A percentile compares a stretch with the other conserved stretches of the same genome.
These are phyloP conservation scores for Sphaeramia orbicularis DNA, from an alignment of 2,797 vertebrate species.

Conservation along the genomic window DNA sequence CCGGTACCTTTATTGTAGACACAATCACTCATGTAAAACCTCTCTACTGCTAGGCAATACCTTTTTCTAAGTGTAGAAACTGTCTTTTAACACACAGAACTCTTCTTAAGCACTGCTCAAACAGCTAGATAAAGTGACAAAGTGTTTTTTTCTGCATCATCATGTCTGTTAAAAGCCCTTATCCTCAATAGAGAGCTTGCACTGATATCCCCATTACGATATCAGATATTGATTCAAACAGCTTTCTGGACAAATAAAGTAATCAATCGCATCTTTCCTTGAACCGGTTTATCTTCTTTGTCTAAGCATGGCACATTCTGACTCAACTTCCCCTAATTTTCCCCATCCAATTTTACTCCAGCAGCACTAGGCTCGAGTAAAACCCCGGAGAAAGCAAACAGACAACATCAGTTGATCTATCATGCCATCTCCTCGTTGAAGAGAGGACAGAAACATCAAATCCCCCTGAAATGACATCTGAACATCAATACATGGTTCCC, in stretches of 20 bases:
- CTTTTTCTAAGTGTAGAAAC: not conserved
- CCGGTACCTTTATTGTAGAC: too few relatives aligned
- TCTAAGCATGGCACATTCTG: constrained; percentile 62
- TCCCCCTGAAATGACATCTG: constrained; percentile 81
- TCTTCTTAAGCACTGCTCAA: constrained; percentile 46
- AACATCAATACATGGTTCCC: constrained; percentile 82
- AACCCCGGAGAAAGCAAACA: constrained; percentile 66
- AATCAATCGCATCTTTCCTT: constrained; percentile 54
- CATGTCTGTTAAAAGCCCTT: constrained; percentile 27
- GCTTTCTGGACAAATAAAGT: constrained; percentile 39
- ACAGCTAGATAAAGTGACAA: constrained; percentile 45
- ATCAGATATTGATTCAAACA: constrained; percentile 67
- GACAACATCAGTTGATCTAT: constrained; percentile 72
- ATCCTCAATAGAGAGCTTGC: constrained; percentile 52
- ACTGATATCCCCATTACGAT: constrained; percentile 66
- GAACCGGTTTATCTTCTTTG: constrained; percentile 34
- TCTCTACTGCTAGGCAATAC: not conserved
- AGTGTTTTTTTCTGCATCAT: constrained; percentile 23
- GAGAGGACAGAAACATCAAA: constrained; percentile 78
- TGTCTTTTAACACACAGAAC: constrained; percentile 21
- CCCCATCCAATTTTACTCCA: constrained; percentile 48
- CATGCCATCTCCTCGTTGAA: constrained; percentile 61
- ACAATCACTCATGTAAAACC: not conserved
- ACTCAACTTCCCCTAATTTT: constrained; percentile 19
- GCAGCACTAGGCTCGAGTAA: constrained; percentile 50